These are phyloP conservation scores for Sebastes minor DNA, from an alignment of 2,797 vertebrate species.

Conservation along the genomic window DNA sequence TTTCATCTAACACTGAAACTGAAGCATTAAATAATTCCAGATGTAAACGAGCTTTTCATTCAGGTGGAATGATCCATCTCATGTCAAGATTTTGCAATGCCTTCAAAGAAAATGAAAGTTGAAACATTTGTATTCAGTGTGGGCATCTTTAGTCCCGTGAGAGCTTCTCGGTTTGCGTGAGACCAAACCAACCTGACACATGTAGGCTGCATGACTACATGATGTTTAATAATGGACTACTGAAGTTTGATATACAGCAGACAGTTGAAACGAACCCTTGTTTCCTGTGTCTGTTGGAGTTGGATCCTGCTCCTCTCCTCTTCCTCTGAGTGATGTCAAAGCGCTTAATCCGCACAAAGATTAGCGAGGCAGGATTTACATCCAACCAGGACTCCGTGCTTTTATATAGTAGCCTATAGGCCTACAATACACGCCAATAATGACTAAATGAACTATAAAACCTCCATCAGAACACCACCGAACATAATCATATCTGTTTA, in stretches of 20 bases:
- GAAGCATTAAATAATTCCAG: background rate
- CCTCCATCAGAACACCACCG: background rate
- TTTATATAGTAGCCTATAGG: background rate
- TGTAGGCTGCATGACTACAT: background rate
- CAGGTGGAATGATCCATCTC: background rate
- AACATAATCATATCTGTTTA: background rate
- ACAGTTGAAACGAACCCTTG: background rate
- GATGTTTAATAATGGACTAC: background rate
- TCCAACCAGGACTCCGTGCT: constrained; percentile 8
- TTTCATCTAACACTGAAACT: background rate
- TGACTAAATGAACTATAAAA: background rate
- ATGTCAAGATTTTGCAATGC: background rate
- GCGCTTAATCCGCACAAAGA: constrained; percentile 71
- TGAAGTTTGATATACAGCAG: background rate
- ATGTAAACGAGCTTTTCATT: background rate
- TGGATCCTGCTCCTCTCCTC: background rate
- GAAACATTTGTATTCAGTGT: background rate
- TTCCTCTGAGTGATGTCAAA: constrained; percentile 51
- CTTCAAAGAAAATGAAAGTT: background rate
- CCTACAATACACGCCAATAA: background rate
- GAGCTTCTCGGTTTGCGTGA: background rate
- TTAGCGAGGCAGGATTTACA: constrained; percentile 69
- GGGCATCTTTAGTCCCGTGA: background rate
- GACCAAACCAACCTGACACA: background rate
- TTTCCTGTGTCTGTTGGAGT: background rate